Conservation (phyloP, 2,888 invertebrate genomes). For the Ichneumoninae sp. region DNA sequence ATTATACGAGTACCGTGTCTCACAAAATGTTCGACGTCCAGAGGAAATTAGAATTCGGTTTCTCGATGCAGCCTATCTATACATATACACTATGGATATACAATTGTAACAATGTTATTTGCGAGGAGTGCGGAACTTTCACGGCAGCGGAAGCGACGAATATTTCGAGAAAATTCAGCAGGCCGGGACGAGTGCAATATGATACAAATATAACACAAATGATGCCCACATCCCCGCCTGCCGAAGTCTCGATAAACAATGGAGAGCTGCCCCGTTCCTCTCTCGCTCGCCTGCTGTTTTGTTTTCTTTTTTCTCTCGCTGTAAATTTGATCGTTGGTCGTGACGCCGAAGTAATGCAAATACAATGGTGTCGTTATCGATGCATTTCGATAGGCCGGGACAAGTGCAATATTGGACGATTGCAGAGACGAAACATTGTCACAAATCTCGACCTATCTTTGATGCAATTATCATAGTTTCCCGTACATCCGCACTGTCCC, state of each 20-base stretch:
- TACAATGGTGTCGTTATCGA: conserved; percentile 65
- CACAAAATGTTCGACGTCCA: background rate
- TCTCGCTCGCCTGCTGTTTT: conserved; percentile 41
- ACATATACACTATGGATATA: background rate
- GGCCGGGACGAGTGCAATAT: conserved; percentile 85
- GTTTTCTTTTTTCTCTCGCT: background rate
- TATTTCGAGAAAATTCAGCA: conserved; percentile 80
- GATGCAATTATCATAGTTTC: conserved; percentile 75
- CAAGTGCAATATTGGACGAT: conserved; percentile 84
- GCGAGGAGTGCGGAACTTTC: background rate
- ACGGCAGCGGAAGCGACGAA: conserved; percentile 48
- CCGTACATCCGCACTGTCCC: background rate
- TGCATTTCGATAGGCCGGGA: conserved; percentile 85
- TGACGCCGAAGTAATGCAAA: background rate
- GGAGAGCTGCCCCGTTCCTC: conserved; percentile 9
- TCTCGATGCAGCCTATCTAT: background rate
- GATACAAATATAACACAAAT: conserved; percentile 80
- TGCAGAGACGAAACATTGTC: conserved; percentile 82
- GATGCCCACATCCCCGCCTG: conserved; percentile 84
- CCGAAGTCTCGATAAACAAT: conserved; percentile 73
- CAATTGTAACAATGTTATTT: background rate
- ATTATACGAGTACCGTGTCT: background rate
- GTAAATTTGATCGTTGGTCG: background rate
- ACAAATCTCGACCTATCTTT: conserved; percentile 84
- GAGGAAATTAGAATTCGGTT: background rate